Evolutionary conservation across 2,797 vertebrate genomes (phyloP).

Genomic region (Sarcoramphus papa): DNA sequence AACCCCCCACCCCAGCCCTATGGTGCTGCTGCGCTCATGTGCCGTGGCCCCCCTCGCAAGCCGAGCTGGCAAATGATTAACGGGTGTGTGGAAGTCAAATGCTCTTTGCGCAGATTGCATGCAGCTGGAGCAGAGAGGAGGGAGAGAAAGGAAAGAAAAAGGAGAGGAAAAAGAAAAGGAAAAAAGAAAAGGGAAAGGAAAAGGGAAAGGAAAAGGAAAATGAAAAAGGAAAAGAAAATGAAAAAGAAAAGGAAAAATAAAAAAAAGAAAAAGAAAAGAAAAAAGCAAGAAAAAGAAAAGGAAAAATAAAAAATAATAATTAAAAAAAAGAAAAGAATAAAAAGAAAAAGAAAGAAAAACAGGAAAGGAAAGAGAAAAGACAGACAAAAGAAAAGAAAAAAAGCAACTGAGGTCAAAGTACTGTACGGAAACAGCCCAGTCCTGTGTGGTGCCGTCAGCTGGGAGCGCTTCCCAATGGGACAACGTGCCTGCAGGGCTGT

Average conservation of each 20-base stretch:
- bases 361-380: no score
- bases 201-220: rapidly evolving
- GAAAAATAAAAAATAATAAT: background rate
- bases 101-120: background rate
- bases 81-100: background rate
- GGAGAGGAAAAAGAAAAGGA: background rate
- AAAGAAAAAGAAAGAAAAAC: no score
- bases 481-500: background rate
- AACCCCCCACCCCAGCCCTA: background rate
- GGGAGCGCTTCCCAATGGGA: background rate
- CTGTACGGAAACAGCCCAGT: rapidly evolving
- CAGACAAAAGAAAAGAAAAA: background rate
- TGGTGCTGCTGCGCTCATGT: background rate
- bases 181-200: rapidly evolving
- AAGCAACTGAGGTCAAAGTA: background rate
- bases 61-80: background rate
- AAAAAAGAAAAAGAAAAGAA: background rate
- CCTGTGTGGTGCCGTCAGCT: background rate
- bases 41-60: rapidly evolving
- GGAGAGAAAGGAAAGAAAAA: background rate
- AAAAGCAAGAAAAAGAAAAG: background rate
- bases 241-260: background rate
- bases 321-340: background rate
- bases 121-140: background rate
- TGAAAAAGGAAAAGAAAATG: rapidly evolving